phyloP scores from a whole-genome alignment of 2,113 vertebrate species.

The Notarius quadriscutis region DNA sequence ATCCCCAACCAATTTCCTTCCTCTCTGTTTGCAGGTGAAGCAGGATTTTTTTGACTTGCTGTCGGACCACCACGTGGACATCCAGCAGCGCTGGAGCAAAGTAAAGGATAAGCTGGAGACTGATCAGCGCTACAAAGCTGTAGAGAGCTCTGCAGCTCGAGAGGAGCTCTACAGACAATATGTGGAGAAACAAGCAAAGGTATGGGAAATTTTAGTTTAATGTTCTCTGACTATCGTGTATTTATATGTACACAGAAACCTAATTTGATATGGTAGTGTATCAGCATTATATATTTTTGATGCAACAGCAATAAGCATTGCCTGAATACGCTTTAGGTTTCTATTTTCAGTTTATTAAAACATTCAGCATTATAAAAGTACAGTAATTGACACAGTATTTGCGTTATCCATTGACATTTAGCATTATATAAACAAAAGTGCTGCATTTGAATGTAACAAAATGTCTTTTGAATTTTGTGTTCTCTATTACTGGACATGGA shows the following conservation, averaged over 20 bases:
- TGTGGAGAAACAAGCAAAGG: conserved; percentile 95
- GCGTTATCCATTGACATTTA: too few species aligned
- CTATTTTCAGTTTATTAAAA: background rate
- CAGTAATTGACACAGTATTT: background rate
- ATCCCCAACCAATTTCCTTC: background rate
- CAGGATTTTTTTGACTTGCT: conserved; percentile 94
- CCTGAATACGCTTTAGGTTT: too few species aligned
- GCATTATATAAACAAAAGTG: background rate
- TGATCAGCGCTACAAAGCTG: conserved; percentile 93
- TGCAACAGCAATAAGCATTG: background rate
- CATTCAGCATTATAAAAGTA: background rate
- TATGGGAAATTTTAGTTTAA: conserved; percentile 50
- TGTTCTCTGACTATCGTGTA: background rate
- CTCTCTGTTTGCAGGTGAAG: conserved; percentile 78
- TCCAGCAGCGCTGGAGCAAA: conserved; percentile 96
- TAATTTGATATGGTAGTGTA: background rate
- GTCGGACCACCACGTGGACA: conserved; percentile 91
- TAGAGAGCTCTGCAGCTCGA: conserved; percentile 92
- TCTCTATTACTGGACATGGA: background rate
- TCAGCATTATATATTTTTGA: background rate
- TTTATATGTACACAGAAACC: background rate
- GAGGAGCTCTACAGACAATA: conserved; percentile 97
- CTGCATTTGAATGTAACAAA: background rate
- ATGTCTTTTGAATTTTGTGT: background rate
- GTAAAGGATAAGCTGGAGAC: conserved; percentile 96